Evolutionary conservation across 1,140 invertebrate species (phyloP).

Genomic region (Conus ventricosus): DNA sequence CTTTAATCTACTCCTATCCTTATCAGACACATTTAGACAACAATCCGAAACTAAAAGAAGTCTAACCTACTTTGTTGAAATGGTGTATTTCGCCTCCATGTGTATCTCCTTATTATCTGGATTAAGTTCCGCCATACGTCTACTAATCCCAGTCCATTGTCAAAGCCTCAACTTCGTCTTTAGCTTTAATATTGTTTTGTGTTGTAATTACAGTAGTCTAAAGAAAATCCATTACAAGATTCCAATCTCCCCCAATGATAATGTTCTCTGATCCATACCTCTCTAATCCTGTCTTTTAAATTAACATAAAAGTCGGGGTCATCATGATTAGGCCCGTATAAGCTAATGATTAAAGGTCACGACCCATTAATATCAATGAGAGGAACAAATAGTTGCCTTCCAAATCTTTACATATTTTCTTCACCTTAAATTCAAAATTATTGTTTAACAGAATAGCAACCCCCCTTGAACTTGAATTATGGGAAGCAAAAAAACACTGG

Average conservation of each 20-base stretch:
- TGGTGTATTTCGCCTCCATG: too few species aligned
- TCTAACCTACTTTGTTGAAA: too few species aligned
- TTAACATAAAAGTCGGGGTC: constrained; percentile 38
- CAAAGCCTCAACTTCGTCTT: not conserved
- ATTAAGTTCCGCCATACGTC: not conserved
- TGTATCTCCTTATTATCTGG: not conserved
- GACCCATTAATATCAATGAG: not conserved
- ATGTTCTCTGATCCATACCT: not conserved
- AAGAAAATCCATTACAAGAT: too few species aligned
- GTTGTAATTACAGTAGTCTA: not conserved
- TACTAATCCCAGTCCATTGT: too few species aligned
- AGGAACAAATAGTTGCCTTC: not conserved
- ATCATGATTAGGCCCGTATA: constrained; percentile 46
- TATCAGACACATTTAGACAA: too few species aligned
- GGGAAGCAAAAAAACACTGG: constrained; percentile 28
- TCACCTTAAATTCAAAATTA: constrained; percentile 1
- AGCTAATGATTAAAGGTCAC: not conserved
- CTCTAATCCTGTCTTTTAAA: constrained; percentile 28
- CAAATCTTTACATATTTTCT: not conserved
- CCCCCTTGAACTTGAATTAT: constrained; percentile 41
- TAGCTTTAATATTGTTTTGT: not conserved
- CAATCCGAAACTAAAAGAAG: too few species aligned
- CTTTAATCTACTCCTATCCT: too few species aligned
- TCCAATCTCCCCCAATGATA: too few species aligned
- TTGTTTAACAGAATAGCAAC: constrained; percentile 29